A percentile compares a stretch with the other conserved stretches of the same genome.
Conservation (phyloP, 2,888 invertebrate species). For the Helleia helle region DNA sequence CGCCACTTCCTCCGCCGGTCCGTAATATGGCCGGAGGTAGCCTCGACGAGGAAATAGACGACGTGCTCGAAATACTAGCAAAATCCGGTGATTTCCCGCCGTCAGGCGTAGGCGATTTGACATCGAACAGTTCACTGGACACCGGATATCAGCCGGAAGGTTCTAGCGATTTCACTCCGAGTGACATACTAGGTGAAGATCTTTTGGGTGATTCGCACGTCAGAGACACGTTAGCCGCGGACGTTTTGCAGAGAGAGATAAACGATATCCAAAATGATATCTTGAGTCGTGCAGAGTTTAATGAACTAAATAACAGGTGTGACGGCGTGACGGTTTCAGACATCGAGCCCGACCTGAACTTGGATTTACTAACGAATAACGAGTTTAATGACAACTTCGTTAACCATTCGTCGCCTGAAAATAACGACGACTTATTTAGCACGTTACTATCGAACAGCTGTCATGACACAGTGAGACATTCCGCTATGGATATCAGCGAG, state of each 20-base stretch:
- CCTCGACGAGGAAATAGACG: slow-evolving; percentile 83
- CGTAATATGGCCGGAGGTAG: slow-evolving; percentile 65
- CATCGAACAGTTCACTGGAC: slow-evolving; percentile 57
- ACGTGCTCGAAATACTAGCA: slow-evolving; percentile 94
- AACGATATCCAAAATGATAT: slow-evolving; percentile 63
- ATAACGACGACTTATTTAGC: slow-evolving; percentile 56
- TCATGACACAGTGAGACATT: slow-evolving; percentile 20
- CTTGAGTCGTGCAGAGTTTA: slow-evolving; percentile 52
- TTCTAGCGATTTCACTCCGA: slow-evolving; percentile 39
- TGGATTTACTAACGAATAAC: slow-evolving; percentile 28
- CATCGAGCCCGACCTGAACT: slow-evolving; percentile 38
- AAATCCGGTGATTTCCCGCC: slow-evolving; percentile 94
- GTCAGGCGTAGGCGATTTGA: slow-evolving; percentile 82
- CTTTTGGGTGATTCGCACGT: slow-evolving; percentile 42
- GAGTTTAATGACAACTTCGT: slow-evolving; percentile 46
- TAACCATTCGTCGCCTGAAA: slow-evolving; percentile 33
- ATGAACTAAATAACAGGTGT: slow-evolving; percentile 33
- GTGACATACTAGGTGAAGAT: slow-evolving; percentile 47
- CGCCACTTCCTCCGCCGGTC: slow-evolving; percentile 26
- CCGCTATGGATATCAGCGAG: slow-evolving; percentile 29
- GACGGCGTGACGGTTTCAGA: slow-evolving; percentile 33
- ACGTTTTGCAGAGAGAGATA: slow-evolving; percentile 55
- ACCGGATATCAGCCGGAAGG: slow-evolving; percentile 32
- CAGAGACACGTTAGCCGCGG: slow-evolving; percentile 50
- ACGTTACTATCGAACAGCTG: slow-evolving; percentile 44